Evolutionary conservation across 2,113 vertebrate genomes (phyloP).

Genomic region (Empidonax alnorum): DNA sequence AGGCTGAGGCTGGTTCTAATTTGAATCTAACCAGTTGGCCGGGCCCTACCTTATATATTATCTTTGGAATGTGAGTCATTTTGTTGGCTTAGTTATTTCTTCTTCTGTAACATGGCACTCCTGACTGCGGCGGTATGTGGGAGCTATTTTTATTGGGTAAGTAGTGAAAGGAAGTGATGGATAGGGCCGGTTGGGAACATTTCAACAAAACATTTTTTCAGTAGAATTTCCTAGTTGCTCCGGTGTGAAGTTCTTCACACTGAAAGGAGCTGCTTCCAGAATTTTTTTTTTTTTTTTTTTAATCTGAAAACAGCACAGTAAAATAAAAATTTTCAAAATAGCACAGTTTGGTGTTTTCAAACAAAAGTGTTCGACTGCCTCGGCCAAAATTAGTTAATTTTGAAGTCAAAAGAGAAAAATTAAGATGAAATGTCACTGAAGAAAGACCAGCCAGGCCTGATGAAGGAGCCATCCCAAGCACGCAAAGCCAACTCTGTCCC

Average conservation of each 20-base stretch:
- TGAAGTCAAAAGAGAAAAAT: neutral
- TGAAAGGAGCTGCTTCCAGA: neutral
- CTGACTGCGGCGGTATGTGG: slow-evolving; percentile 56
- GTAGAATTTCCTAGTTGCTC: slow-evolving; percentile 9
- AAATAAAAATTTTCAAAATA: neutral
- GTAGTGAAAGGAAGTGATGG: slow-evolving; percentile 66
- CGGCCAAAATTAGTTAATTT: neutral
- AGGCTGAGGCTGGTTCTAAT: slow-evolving; percentile 61
- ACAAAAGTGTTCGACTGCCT: neutral
- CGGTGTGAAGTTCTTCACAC: neutral
- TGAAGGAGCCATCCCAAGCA: neutral
- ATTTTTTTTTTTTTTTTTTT: neutral
- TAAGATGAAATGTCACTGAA: neutral
- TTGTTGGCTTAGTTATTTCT: slow-evolving; percentile 64
- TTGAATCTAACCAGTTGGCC: slow-evolving; percentile 56
- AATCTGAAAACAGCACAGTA: neutral
- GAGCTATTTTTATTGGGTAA: slow-evolving; percentile 71
- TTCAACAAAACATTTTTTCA: slow-evolving; percentile 48
- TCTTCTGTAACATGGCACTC: slow-evolving; percentile 67
- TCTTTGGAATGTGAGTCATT: slow-evolving; percentile 71
- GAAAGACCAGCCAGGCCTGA: neutral
- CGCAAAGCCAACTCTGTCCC: neutral
- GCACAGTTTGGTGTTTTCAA: neutral
- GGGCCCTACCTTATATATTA: slow-evolving; percentile 67
- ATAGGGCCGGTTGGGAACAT: slow-evolving; percentile 44